phyloP scores from a whole-genome alignment of 2,113 vertebrate genomes.

The Paratilapia polleni region DNA sequence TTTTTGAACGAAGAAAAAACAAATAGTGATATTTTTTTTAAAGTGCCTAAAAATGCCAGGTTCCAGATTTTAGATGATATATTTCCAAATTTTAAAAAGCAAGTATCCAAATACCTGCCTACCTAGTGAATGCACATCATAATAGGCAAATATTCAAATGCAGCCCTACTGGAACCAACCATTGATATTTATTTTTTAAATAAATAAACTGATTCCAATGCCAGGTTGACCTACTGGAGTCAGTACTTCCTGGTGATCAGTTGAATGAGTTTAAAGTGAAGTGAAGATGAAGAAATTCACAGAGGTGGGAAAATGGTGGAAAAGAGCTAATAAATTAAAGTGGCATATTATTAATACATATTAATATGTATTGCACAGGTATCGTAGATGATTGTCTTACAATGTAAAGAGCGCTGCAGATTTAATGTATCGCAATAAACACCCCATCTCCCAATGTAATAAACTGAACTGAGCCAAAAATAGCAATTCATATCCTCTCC shows the following conservation, averaged over 20 bases:
- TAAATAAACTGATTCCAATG: background rate
- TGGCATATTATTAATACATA: background rate
- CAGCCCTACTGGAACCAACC: background rate
- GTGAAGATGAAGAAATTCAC: background rate
- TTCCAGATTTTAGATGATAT: background rate
- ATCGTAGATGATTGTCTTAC: background rate
- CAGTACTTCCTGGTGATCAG: background rate
- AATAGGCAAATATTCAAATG: background rate
- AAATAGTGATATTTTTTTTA: background rate
- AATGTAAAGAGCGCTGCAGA: background rate
- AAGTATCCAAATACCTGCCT: background rate
- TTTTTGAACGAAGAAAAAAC: background rate
- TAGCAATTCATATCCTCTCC: background rate
- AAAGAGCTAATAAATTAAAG: background rate
- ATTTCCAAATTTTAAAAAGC: background rate
- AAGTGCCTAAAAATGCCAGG: background rate
- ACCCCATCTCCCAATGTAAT: background rate
- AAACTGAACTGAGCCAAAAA: background rate
- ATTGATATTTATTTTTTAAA: too few species aligned
- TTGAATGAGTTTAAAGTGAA: background rate
- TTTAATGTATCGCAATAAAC: background rate
- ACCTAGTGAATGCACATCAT: background rate
- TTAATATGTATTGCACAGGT: background rate
- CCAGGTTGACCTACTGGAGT: background rate
- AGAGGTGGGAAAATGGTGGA: background rate